phyloP scores from a whole-genome alignment of 2,888 invertebrate genomes.

The Priocnemis perturbator region DNA sequence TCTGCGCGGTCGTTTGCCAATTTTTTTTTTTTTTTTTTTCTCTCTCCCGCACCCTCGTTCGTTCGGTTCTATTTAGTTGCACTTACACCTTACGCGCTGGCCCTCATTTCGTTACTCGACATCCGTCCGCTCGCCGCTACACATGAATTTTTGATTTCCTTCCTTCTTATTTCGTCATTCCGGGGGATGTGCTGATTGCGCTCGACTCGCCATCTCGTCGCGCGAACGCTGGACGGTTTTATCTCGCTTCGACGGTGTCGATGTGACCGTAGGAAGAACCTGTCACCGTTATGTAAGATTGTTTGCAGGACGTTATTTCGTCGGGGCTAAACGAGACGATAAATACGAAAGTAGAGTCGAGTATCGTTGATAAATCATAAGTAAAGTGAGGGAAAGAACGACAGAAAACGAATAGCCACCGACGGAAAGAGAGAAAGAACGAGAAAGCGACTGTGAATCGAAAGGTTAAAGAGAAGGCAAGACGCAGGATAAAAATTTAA shows the following conservation, averaged over 20 bases:
- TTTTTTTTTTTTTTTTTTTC: too few species aligned
- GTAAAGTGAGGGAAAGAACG: neutral
- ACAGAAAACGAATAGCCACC: too few species aligned
- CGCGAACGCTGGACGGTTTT: neutral
- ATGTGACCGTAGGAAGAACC: neutral
- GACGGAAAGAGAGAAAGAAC: conserved; percentile 1
- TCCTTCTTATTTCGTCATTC: too few species aligned
- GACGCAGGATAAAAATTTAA: neutral
- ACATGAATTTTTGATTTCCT: too few species aligned
- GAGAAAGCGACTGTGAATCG: neutral
- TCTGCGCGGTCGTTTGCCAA: too few species aligned
- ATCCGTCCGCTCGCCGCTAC: too few species aligned
- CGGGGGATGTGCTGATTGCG: too few species aligned
- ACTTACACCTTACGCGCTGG: too few species aligned
- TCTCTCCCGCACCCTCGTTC: too few species aligned
- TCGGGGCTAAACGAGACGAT: neutral
- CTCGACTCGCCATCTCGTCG: neutral
- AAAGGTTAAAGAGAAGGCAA: neutral
- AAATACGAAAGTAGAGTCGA: neutral
- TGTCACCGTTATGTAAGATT: conserved; percentile 3
- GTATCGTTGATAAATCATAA: neutral
- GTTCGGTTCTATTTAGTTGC: too few species aligned
- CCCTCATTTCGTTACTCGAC: too few species aligned
- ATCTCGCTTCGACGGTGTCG: neutral
- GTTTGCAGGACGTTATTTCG: conserved; percentile 3